Evolutionary conservation across 1,140 invertebrate genomes (phyloP).

Genomic region (Aporrectodea caliginosa): DNA sequence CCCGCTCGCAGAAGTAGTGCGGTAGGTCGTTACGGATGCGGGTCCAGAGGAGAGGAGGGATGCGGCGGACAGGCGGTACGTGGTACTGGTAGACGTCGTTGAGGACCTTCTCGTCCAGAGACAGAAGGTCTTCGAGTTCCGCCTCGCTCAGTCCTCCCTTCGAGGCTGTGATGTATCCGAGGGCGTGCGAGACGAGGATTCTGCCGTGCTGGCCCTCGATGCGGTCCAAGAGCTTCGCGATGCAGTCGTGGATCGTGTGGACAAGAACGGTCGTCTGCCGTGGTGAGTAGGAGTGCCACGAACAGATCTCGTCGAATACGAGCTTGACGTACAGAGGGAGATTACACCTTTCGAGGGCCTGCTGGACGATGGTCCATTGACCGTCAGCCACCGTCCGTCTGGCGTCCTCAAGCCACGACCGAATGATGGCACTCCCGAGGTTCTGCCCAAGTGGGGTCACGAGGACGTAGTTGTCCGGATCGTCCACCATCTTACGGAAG

Average conservation of each 20-base stretch:
- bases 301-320: slow-evolving; percentile 78
- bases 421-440: slow-evolving; percentile 83
- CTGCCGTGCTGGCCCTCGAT: slow-evolving; percentile 33
- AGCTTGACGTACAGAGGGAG: slow-evolving; percentile 95
- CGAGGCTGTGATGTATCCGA: slow-evolving; percentile 48
- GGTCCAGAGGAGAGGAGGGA: slow-evolving; percentile 33
- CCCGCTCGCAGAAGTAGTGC: slow-evolving; percentile 29
- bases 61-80: slow-evolving; percentile 31
- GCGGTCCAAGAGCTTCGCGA: slow-evolving; percentile 39
- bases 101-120: slow-evolving; percentile 59
- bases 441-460: slow-evolving; percentile 63
- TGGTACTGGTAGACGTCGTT: slow-evolving; percentile 85
- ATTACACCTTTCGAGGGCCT: slow-evolving; percentile 84
- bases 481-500: slow-evolving; percentile 78
- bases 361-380: slow-evolving; percentile 92
- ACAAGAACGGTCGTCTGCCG: slow-evolving; percentile 57
- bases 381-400: slow-evolving; percentile 62
- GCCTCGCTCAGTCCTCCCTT: slow-evolving; percentile 29
- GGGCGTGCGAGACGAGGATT: slow-evolving; percentile 29
- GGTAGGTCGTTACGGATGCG: slow-evolving; percentile 32
- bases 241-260: slow-evolving; percentile 30
- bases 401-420: slow-evolving; percentile 84
- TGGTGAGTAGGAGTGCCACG: slow-evolving; percentile 94
- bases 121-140: slow-evolving; percentile 33
- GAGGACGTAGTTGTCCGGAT: slow-evolving; percentile 75